phyloP scores from a whole-genome alignment of 1,140 invertebrate species.

The Muscidifurax raptorellus region DNA sequence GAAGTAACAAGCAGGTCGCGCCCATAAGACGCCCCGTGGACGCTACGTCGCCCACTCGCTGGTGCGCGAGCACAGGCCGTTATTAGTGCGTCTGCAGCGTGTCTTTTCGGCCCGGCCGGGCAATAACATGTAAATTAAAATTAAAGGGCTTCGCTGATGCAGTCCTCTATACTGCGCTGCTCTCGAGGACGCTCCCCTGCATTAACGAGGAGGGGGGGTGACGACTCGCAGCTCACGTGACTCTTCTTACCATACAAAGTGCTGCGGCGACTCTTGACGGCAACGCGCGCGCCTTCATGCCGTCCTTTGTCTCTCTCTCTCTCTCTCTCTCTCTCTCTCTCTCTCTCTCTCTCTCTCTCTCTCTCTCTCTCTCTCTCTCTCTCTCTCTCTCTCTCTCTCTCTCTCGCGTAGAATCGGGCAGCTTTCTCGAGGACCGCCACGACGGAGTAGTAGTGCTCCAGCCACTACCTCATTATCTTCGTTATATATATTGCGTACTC shows the following conservation, averaged over 20 bases:
- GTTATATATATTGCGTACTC: constrained; percentile 25
- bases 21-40: background rate
- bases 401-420: background rate
- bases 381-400: background rate
- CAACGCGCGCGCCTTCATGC: background rate
- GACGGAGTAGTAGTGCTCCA: background rate
- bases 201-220: constrained; percentile 20
- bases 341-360: background rate
- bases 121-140: constrained; percentile 46
- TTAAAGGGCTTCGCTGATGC: background rate
- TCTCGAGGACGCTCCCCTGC: background rate
- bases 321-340: background rate
- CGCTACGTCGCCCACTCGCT: constrained; percentile 15
- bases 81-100: constrained; percentile 12
- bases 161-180: background rate
- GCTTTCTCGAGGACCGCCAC: background rate
- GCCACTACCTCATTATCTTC: constrained; percentile 29
- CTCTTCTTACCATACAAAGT: constrained; percentile 42
- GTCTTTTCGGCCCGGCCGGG: constrained; percentile 4
- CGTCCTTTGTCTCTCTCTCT: background rate
- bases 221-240: background rate
- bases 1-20: background rate
- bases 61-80: background rate
- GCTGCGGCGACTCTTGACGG: background rate
- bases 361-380: background rate